Percentiles rank a stretch among this genome's conserved stretches.
These are phyloP conservation scores for Lophotis ruficrista DNA, from an alignment of 2,113 vertebrate species.

Conservation along the genomic window DNA sequence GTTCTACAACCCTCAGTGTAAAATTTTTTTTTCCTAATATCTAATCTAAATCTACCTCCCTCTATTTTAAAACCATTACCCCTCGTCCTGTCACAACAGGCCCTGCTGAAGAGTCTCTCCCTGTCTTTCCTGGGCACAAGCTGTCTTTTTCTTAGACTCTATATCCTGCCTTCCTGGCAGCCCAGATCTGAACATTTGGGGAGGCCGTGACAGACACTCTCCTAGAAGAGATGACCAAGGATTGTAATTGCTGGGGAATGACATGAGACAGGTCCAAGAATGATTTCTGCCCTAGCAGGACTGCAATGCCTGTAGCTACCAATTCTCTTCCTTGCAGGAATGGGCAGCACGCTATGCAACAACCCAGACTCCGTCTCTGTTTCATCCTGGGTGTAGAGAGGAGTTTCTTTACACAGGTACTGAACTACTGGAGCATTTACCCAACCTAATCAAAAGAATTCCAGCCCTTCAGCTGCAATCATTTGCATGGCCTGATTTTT, in stretches of 20 bases:
- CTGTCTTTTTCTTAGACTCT: background rate
- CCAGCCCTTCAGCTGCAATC: background rate
- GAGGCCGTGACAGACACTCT: background rate
- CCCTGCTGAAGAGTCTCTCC: too few species aligned
- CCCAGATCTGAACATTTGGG: background rate
- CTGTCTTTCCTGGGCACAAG: background rate
- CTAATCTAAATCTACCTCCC: too few species aligned
- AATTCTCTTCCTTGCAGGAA: background rate
- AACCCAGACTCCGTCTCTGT: background rate
- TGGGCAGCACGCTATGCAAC: background rate
- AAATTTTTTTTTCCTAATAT: too few species aligned
- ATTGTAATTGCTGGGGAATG: background rate
- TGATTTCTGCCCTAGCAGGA: background rate
- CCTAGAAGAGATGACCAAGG: background rate
- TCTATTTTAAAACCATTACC: too few species aligned
- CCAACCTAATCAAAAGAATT: slow-evolving; percentile 29
- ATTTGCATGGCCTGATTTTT: slow-evolving; percentile 28
- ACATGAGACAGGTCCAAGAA: background rate
- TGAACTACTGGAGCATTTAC: background rate
- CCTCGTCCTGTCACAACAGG: too few species aligned
- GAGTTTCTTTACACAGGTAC: background rate
- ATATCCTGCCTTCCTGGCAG: background rate
- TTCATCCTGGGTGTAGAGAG: background rate
- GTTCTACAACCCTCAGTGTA: too few species aligned
- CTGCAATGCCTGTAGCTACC: background rate